These are phyloP conservation scores for Spisula subtruncata DNA, from an alignment of 2,888 invertebrate genomes.

Conservation along the genomic window DNA sequence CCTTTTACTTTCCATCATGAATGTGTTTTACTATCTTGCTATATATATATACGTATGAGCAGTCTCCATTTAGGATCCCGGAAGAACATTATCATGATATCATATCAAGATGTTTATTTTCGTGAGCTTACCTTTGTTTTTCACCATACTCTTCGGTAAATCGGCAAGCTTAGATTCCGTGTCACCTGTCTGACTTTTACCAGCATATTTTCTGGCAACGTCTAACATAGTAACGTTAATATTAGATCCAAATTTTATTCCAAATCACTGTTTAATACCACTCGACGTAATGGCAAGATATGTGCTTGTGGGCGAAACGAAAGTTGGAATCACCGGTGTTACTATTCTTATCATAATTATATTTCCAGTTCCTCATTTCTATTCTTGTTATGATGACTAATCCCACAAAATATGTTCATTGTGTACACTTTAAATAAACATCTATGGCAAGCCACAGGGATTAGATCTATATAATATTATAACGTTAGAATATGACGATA, in stretches of 20 bases:
- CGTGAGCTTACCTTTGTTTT: not conserved
- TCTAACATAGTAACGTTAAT: conserved; percentile 25
- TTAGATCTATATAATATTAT: no score
- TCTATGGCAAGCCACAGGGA: no score
- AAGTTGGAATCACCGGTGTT: conserved; percentile 46
- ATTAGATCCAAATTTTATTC: conserved; percentile 25
- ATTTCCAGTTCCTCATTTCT: not conserved
- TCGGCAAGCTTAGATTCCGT: not conserved
- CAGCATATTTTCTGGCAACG: not conserved
- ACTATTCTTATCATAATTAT: conserved; percentile 10
- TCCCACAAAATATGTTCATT: not conserved
- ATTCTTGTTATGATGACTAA: not conserved
- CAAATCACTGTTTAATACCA: not conserved
- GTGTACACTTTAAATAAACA: no score
- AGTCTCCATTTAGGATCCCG: no score
- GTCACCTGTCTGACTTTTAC: conserved; percentile 26
- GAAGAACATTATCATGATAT: not conserved
- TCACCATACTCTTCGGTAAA: not conserved
- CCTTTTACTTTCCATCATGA: no score
- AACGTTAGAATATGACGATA: no score
- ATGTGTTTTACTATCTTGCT: no score
- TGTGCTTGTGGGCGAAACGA: conserved; percentile 58
- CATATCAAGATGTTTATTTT: conserved; percentile 9
- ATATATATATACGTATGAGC: no score
- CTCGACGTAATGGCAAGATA: conserved; percentile 16